Evolutionary conservation across 2,113 vertebrate species (phyloP).

Genomic region (Leptodactylus fuscus): DNA sequence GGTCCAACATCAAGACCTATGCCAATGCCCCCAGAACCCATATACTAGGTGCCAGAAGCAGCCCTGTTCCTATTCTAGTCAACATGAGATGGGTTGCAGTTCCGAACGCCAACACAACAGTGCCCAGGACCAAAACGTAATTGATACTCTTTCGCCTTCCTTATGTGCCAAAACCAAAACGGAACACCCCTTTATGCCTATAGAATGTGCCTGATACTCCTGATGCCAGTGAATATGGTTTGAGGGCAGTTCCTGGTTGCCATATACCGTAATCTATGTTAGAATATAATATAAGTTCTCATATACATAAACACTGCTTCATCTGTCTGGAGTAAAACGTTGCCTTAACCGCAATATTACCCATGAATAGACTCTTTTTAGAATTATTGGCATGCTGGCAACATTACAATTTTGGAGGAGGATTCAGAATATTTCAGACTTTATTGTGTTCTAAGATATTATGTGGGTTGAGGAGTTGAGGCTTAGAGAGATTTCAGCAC

Average conservation of each 20-base stretch:
- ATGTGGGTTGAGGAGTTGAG: not conserved
- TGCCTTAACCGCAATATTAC: not conserved
- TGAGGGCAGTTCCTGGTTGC: not conserved
- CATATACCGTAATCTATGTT: not conserved
- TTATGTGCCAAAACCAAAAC: too few relatives aligned
- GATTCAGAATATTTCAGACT: not conserved
- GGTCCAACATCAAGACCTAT: too few relatives aligned
- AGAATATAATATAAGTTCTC: not conserved
- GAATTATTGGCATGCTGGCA: not conserved
- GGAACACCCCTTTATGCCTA: too few relatives aligned
- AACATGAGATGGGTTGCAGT: too few relatives aligned
- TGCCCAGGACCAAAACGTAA: too few relatives aligned
- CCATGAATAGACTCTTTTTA: not conserved
- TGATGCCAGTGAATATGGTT: not conserved
- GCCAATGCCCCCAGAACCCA: too few relatives aligned
- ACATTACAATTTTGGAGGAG: not conserved
- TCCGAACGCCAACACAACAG: too few relatives aligned
- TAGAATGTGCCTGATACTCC: not conserved
- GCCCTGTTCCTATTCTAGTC: too few relatives aligned
- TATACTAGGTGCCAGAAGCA: too few relatives aligned
- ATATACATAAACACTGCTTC: not conserved
- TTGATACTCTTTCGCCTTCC: too few relatives aligned
- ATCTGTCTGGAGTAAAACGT: slow-evolving; percentile 8
- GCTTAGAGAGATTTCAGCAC: not conserved
- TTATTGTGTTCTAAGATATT: not conserved